Percentiles rank a stretch among this genome's conserved stretches.
Conservation (phyloP, 2,113 vertebrate genomes). For the Erythrocercus mccallii region DNA sequence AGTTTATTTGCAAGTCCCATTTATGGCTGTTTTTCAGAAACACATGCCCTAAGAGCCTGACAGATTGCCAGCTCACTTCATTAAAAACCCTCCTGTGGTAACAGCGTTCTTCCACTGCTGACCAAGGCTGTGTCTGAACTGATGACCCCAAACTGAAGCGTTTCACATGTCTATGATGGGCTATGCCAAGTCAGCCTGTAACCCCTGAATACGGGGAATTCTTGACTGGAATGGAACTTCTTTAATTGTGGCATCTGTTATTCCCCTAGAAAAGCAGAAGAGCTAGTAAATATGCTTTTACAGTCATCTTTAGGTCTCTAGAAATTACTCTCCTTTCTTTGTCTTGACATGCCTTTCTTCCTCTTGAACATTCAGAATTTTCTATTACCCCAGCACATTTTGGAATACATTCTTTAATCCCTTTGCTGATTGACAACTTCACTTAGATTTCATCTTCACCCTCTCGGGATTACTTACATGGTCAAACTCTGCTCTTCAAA, state of each 20-base stretch:
- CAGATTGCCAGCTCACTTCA: slow-evolving; percentile 12
- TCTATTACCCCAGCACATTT: not conserved
- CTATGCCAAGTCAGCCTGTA: not conserved
- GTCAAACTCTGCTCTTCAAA: not conserved
- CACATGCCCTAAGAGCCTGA: not conserved
- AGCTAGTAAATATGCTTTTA: not conserved
- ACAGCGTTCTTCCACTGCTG: not conserved
- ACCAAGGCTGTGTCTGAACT: not conserved
- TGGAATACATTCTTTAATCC: not conserved
- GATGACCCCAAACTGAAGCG: not conserved
- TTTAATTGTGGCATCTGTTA: not conserved
- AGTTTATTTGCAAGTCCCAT: not conserved
- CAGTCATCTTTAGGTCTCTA: not conserved
- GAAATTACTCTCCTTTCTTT: not conserved
- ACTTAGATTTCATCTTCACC: not conserved
- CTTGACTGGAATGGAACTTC: not conserved
- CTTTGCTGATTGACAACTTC: not conserved
- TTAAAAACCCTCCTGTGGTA: not conserved
- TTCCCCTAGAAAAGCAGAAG: not conserved
- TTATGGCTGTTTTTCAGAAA: slow-evolving; percentile 12
- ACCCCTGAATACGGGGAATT: not conserved
- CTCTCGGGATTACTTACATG: not conserved
- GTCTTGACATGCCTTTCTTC: not conserved
- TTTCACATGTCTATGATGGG: not conserved
- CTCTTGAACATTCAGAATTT: not conserved